Evolutionary conservation across 2,797 vertebrate species (phyloP), one percentile per base, ranked within the genome.

Genomic region (Bovichtus diacanthus): DNA sequence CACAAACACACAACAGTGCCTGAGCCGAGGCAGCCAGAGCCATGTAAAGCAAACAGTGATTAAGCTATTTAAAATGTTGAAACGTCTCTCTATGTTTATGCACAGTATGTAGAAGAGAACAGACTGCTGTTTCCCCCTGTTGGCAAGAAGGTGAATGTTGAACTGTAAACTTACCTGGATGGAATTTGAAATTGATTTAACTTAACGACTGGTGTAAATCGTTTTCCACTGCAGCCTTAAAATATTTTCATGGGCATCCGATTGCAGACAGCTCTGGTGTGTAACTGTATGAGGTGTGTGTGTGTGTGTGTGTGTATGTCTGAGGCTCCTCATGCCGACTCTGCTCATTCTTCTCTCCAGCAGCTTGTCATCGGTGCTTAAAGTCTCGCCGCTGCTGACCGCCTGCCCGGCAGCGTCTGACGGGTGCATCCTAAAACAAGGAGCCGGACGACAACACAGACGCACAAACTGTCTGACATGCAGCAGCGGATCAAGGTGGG

Each of bases 331-430:
- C 44, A 19, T 79, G 83, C 73, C 85, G 69, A 74, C 83, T 89
- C 84, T 76, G 76, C 78, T 88, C 78, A 76, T 80, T 86, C 61
- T 88, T 73, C 74, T 68, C 25, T 91, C 87, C 89, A 90, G 76
- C 65, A 83, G 75, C 87, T 82, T 92, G 90, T 93, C 92, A 92
- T 87, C 92, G 50, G 83, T 18, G 85, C 85, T 90, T 86, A 90
- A 34, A 9, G 74, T 74, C 70, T 78, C 77, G 25, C 49, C 51
- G 2, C 82, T 12, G 71, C 78, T 75, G 82, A 90, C 38, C 77
- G 68, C 75, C 86, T 84, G 84, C 61, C 70, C 83, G n/a, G n/a
- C n/a, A 43, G 58, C 41, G 41, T 85, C 80, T 84, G 72, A 83
- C 36, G 63, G 73, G 38, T 65, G 39, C 83, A 74, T 80, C 87